phyloP scores from a whole-genome alignment of 2,888 invertebrate genomes.

The Rhimphoctona megacephalus region DNA sequence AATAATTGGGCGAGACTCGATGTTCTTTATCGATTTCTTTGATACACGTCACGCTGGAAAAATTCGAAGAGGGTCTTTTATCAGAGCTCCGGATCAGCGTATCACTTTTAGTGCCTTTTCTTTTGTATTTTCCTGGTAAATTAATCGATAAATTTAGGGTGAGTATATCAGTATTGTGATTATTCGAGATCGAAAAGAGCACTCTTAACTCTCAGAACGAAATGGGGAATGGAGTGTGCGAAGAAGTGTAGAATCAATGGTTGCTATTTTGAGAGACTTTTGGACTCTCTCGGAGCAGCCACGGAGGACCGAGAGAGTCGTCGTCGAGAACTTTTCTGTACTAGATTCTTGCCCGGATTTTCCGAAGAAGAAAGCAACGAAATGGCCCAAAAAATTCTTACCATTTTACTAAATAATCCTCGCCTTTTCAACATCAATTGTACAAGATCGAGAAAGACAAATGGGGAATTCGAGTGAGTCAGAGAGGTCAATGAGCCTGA shows the following conservation, averaged over 20 bases:
- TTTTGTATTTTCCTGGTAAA: background rate
- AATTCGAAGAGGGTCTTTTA: background rate
- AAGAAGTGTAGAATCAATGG: conserved; percentile 78
- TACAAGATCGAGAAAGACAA: background rate
- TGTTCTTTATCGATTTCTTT: background rate
- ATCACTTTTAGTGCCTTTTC: background rate
- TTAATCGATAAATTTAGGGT: background rate
- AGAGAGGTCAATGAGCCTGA: background rate
- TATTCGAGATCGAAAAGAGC: conserved; percentile 74
- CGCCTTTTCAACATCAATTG: background rate
- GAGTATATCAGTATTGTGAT: conserved; percentile 59
- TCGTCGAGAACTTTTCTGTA: conserved; percentile 50
- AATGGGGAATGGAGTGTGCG: conserved; percentile 70
- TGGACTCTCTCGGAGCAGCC: conserved; percentile 58
- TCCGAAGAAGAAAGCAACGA: background rate
- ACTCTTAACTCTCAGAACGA: conserved; percentile 62
- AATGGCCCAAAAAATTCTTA: background rate
- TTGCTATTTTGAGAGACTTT: conserved; percentile 80
- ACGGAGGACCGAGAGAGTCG: conserved; percentile 11
- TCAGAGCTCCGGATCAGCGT: background rate
- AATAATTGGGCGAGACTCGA: background rate
- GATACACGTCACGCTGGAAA: background rate
- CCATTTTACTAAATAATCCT: background rate
- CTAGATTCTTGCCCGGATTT: background rate
- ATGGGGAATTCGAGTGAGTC: background rate